Evolutionary conservation across 92 coral and sea anemone genomes (phyloP).

Genomic region (Palythoa heliodiscus): DNA sequence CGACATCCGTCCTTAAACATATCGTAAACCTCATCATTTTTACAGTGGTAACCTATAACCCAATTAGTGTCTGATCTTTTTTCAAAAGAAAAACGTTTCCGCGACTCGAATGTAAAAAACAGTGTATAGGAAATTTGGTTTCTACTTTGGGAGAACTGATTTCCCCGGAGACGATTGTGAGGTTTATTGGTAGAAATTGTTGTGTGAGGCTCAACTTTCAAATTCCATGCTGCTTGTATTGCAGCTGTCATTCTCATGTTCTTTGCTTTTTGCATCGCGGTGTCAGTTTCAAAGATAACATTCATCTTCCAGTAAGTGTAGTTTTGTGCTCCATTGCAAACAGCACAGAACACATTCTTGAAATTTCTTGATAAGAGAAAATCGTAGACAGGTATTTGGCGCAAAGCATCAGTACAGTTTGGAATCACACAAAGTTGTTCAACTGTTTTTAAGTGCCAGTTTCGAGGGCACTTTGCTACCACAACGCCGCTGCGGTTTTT

Average conservation of each 20-base stretch:
- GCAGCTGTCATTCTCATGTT: neutral
- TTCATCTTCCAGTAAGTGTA: conserved; percentile 4
- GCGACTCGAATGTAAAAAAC: neutral
- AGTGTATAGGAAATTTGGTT: neutral
- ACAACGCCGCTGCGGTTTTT: neutral
- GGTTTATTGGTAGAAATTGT: neutral
- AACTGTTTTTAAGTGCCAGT: neutral
- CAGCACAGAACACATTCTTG: neutral
- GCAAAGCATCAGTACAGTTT: neutral
- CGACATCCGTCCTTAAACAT: neutral
- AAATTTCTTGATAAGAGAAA: neutral
- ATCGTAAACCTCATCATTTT: neutral
- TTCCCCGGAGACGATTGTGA: no score
- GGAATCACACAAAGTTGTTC: neutral
- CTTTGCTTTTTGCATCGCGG: neutral
- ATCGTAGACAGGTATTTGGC: neutral
- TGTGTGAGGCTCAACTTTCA: neutral
- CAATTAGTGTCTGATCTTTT: no score
- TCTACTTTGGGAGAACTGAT: no score
- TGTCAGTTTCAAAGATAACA: neutral
- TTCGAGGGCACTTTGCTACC: neutral
- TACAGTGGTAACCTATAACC: neutral
- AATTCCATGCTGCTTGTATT: neutral
- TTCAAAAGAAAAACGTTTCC: no score
- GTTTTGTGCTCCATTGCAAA: neutral